phyloP scores from a whole-genome alignment of 2,888 invertebrate genomes.

The Chrysolina oricalcia region DNA sequence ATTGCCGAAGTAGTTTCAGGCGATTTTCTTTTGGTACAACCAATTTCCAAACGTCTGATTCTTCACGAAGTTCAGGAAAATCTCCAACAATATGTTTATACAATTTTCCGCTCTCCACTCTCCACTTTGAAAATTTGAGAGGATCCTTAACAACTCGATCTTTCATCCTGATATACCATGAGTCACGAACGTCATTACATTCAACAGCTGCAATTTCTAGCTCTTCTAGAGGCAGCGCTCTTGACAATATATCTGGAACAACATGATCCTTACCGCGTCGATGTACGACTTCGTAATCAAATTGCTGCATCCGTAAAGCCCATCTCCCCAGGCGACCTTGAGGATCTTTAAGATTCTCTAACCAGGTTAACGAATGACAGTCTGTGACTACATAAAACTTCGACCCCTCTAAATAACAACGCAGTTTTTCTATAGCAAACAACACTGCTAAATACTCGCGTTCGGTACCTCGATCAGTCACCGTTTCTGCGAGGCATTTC shows the following conservation, averaged over 20 bases:
- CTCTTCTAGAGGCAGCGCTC: not conserved
- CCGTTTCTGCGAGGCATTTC: no score
- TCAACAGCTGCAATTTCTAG: not conserved
- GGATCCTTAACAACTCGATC: no score
- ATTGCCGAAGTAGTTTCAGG: not conserved
- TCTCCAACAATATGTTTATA: not conserved
- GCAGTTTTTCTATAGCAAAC: slow-evolving; percentile 36
- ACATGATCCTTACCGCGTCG: not conserved
- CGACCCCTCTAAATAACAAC: slow-evolving; percentile 44
- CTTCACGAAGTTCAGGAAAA: not conserved
- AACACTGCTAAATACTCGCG: slow-evolving; percentile 41
- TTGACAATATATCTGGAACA: not conserved
- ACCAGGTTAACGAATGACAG: slow-evolving; percentile 22
- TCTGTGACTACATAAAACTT: slow-evolving; percentile 45
- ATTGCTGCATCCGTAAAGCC: no score
- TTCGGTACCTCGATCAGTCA: slow-evolving; percentile 15
- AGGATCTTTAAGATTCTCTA: slow-evolving; percentile 13
- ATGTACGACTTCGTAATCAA: no score
- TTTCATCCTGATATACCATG: no score
- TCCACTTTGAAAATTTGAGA: no score
- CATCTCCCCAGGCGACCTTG: slow-evolving; percentile 26
- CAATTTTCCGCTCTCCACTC: not conserved
- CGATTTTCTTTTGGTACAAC: not conserved
- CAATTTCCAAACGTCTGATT: not conserved
- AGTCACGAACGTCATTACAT: not conserved